Base-by-base conservation (phyloP, 92 coral and sea anemone genomes). In the Epizoanthus ramosus region DNA sequence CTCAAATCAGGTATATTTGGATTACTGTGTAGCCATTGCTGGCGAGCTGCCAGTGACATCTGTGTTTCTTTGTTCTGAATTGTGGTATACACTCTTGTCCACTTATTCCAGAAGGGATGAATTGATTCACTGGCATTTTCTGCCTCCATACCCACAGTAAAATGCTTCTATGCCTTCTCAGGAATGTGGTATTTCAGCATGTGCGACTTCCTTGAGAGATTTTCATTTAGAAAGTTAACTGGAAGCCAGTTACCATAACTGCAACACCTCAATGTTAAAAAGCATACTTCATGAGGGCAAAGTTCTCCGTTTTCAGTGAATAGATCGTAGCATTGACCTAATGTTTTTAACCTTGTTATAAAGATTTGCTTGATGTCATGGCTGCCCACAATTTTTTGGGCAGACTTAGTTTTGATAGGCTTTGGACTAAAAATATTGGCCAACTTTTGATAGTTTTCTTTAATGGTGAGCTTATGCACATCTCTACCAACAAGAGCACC, bases 251-350 rank as follows among this genome's bases (percentile, higher is more conserved):
- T 66, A 41, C 71, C 71, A 31, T 66, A 66, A 45, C 71, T 66
- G 71, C 28, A 66, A 23, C 71, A 66, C n/a, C 47, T 24, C 71
- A 15, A 66, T 6, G 15, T 66, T 41, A 66, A 66, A 66, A 8
- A 28, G 28, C 16, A 37, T 28, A 31, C 71, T 31, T 66, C 71
- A 66, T 66, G 71, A 23, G 71, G 71, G 71, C 71, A 66, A 66
- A 66, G 71, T 66, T 66, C 71, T 66, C 71, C 8, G 39, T 66
- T 66, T 66, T 18, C 47, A 66, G 71, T 33, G 35, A 66, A 66
- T 31, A 31, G 12, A 28, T 66, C 47, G 15, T 66, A 66, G 37
- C 71, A 66, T 2, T 66, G 71, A 15, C 43, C 71, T 28, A 31
- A 31, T 31, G 14, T 66, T 66, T 66, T 31, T 2, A 66, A 31